Conservation (phyloP, 2,113 vertebrate genomes). For the Casuarius casuarius region DNA sequence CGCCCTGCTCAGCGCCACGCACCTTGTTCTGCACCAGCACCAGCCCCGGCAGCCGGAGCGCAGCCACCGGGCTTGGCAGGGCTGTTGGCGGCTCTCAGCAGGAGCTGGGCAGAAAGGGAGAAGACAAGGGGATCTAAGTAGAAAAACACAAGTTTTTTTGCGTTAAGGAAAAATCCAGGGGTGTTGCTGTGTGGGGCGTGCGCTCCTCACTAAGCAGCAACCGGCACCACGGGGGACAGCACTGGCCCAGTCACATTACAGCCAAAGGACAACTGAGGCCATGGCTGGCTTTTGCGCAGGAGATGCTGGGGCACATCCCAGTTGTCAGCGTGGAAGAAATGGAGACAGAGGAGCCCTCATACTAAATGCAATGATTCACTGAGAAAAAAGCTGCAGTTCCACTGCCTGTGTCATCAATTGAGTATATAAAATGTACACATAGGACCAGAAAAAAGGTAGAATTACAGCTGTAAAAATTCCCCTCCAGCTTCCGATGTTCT, state of each 20-base stretch:
- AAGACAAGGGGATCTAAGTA: not conserved
- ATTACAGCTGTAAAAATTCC: not conserved
- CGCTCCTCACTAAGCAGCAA: too few species aligned
- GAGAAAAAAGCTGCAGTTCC: not conserved
- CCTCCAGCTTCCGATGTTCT: not conserved
- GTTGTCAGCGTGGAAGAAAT: not conserved
- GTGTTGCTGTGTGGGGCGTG: not conserved
- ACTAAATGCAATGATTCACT: not conserved
- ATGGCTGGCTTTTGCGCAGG: too few species aligned
- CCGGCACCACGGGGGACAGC: not conserved
- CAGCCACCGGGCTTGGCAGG: too few species aligned
- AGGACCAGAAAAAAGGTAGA: not conserved
- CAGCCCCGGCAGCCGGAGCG: not conserved
- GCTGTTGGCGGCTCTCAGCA: not conserved
- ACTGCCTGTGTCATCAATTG: not conserved
- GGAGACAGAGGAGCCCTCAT: not conserved
- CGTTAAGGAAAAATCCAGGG: not conserved
- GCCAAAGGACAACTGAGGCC: not conserved
- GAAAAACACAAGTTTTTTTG: not conserved
- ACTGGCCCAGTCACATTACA: not conserved
- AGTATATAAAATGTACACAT: not conserved
- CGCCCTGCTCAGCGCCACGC: not conserved
- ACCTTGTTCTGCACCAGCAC: not conserved
- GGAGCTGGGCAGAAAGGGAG: not conserved
- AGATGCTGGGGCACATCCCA: not conserved